Percentiles rank a stretch among this genome's conserved stretches.
phyloP scores from a whole-genome alignment of 2,113 vertebrate genomes.

The Toxotes jaculatrix region DNA sequence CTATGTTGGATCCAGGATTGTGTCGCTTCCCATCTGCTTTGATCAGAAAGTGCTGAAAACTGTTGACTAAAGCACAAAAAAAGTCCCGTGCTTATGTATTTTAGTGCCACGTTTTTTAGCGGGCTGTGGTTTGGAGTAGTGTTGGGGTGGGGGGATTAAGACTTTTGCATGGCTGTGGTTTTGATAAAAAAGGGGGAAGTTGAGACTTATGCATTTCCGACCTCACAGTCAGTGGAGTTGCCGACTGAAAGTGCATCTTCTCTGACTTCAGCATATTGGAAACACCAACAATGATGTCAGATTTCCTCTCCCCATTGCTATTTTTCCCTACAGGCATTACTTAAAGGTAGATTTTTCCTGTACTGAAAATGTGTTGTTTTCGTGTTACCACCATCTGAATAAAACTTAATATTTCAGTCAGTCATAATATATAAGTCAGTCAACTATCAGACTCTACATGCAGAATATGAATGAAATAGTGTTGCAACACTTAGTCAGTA shows the following conservation, averaged over 20 bases:
- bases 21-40: background rate
- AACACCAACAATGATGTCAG: conserved; percentile 39
- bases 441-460: background rate
- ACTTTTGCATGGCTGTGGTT: too few relatives aligned
- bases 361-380: background rate
- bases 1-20: background rate
- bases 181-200: too few relatives aligned
- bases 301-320: conserved; percentile 5
- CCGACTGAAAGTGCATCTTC: conserved; percentile 9
- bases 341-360: background rate
- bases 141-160: too few relatives aligned
- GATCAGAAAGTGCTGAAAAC: background rate
- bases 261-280: conserved; percentile 48
- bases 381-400: background rate
- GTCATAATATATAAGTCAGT: background rate
- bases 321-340: background rate
- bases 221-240: background rate
- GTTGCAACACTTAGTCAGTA: background rate
- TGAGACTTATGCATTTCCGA: too few relatives aligned
- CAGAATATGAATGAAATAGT: too few relatives aligned
- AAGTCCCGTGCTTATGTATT: too few relatives aligned
- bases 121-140: too few relatives aligned
- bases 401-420: background rate
- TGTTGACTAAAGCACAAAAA: background rate
- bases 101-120: too few relatives aligned